These are phyloP conservation scores for Mobula birostris DNA, from an alignment of 2,113 vertebrate species.

Conservation along the genomic window DNA sequence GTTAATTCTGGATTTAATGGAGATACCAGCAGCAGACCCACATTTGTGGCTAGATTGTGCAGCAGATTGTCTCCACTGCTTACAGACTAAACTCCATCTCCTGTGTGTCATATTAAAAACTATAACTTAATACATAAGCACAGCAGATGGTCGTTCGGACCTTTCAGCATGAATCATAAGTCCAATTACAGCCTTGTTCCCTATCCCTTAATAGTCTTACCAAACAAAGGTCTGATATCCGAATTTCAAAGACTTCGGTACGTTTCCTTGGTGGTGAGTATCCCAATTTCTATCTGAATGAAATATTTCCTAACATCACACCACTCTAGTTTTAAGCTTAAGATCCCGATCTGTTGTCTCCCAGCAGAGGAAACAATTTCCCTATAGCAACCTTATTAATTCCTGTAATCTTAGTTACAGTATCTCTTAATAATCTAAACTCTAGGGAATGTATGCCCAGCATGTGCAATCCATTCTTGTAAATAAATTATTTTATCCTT, in stretches of 20 bases:
- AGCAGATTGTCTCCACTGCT: background rate
- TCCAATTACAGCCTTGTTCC: background rate
- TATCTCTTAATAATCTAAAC: background rate
- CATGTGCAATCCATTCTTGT: background rate
- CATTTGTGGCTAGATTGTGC: background rate
- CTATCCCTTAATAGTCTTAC: background rate
- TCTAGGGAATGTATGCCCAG: background rate
- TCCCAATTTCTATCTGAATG: background rate
- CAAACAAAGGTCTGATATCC: background rate
- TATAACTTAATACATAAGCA: background rate
- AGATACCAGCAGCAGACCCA: background rate
- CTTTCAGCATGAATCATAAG: background rate
- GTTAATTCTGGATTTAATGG: background rate
- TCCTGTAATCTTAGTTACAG: background rate
- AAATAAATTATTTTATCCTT: background rate
- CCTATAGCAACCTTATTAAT: background rate
- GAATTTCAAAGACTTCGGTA: background rate
- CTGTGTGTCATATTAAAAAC: background rate
- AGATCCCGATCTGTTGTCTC: background rate
- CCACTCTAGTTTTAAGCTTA: background rate
- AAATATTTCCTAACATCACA: background rate
- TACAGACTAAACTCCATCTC: background rate
- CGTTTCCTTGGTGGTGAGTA: background rate
- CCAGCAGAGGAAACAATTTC: background rate
- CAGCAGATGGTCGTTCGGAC: background rate